These are phyloP conservation scores for Dendrophyllia cribrosa DNA, from an alignment of 64 coral and sea anemone species.

Conservation along the genomic window DNA sequence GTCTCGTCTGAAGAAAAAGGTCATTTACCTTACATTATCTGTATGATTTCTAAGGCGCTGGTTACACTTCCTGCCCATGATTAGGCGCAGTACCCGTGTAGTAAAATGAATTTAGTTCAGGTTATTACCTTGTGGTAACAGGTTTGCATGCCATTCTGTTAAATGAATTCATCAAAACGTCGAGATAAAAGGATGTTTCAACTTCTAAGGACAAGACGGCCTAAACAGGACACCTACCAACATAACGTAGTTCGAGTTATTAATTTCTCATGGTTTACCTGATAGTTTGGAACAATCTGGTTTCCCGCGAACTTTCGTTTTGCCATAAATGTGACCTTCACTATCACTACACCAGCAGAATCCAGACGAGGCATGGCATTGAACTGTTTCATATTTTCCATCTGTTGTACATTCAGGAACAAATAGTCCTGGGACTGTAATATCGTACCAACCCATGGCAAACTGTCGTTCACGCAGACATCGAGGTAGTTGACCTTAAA, in stretches of 20 bases:
- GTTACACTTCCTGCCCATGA: too few species aligned
- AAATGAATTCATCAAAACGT: neutral
- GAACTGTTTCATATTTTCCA: conserved; percentile 60
- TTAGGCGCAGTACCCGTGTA: neutral
- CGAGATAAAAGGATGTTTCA: too few species aligned
- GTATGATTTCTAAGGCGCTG: too few species aligned
- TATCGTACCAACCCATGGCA: conserved; percentile 61
- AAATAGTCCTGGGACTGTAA: conserved; percentile 49
- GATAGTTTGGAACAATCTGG: conserved; percentile 36
- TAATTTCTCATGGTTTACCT: conserved; percentile 1
- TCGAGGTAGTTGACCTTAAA: conserved; percentile 13
- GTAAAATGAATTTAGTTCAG: neutral
- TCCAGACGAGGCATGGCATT: conserved; percentile 58
- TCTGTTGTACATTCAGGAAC: conserved; percentile 55
- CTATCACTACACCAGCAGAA: conserved; percentile 68
- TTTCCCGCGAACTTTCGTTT: conserved; percentile 62
- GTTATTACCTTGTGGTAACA: neutral
- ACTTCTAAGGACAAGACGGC: too few species aligned
- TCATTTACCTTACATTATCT: neutral
- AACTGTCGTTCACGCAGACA: conserved; percentile 65
- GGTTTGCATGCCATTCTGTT: neutral
- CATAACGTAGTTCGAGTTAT: too few species aligned
- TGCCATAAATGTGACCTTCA: conserved; percentile 17
- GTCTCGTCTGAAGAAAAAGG: conserved; percentile 16
- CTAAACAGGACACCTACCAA: too few species aligned